These are phyloP conservation scores for Drosophila leontia DNA, from an alignment of 1,140 invertebrate genomes.

Conservation along the genomic window DNA sequence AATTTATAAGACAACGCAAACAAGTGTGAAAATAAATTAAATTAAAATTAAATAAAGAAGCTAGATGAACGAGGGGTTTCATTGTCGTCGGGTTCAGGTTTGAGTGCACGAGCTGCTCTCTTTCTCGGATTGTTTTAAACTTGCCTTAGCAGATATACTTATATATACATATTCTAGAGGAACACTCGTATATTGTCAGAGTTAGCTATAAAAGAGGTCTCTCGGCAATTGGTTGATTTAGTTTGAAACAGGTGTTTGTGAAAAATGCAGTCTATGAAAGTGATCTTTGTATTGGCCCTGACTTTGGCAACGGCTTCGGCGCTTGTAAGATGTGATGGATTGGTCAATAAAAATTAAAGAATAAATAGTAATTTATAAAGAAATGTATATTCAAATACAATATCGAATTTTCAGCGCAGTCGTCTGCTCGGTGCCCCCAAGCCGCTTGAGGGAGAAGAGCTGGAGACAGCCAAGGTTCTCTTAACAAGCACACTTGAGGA, in stretches of 20 bases:
- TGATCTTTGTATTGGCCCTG: neutral
- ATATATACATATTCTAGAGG: neutral
- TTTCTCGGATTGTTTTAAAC: neutral
- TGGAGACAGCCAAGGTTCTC: conserved; percentile 31
- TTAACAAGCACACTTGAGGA: conserved; percentile 32
- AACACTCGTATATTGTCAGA: neutral
- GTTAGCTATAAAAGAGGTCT: neutral
- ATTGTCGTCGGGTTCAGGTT: neutral
- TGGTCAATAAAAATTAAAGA: too few relatives aligned
- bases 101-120: conserved; percentile 2
- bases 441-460: conserved; percentile 26
- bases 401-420: neutral
- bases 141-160: neutral
- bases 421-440: neutral
- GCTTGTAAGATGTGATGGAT: neutral
- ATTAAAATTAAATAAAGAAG: neutral
- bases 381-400: neutral
- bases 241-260: conserved; percentile 6
- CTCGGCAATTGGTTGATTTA: neutral
- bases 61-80: neutral
- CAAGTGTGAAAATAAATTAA: neutral
- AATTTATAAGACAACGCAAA: neutral
- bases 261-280: conserved; percentile 9
- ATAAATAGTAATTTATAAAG: too few relatives aligned
- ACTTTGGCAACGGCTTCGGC: neutral